These are phyloP conservation scores for Cottoperca gobio DNA, from an alignment of 2,797 vertebrate genomes.

Conservation along the genomic window DNA sequence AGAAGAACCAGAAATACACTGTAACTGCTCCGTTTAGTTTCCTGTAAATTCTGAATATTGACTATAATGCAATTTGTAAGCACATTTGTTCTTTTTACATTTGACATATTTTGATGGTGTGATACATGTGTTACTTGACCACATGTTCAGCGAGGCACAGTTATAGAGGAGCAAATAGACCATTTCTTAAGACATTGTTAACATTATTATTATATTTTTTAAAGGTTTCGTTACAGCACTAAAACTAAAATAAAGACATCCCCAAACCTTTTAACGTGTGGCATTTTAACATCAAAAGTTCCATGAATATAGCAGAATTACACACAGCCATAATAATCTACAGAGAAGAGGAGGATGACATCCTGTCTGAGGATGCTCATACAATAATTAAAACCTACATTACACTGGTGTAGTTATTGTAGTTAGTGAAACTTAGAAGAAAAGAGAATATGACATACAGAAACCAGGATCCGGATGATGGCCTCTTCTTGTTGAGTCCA, in stretches of 20 bases:
- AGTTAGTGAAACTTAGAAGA: not conserved
- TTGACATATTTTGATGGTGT: no score
- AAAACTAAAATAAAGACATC: not conserved
- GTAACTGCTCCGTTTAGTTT: not conserved
- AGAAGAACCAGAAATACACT: not conserved
- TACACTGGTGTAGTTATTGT: not conserved
- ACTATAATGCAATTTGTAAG: not conserved
- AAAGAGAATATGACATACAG: constrained; percentile 65
- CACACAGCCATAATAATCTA: not conserved
- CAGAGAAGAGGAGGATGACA: not conserved
- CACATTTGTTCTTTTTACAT: no score
- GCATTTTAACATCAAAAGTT: not conserved
- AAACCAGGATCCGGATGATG: constrained; percentile 86
- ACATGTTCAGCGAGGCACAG: not conserved
- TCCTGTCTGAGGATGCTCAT: not conserved
- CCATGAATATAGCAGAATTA: not conserved
- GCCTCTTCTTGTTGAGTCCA: constrained; percentile 92
- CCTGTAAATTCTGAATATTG: not conserved
- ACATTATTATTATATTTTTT: no score
- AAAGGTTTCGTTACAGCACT: not conserved
- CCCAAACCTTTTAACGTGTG: not conserved
- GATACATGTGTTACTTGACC: no score
- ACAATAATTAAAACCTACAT: not conserved
- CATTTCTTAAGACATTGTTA: no score
- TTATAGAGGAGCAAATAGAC: no score